A percentile compares a stretch with the other conserved stretches of the same genome.
Conservation (phyloP, 2,888 invertebrate species). For the Dryocosmus kuriphilus region DNA sequence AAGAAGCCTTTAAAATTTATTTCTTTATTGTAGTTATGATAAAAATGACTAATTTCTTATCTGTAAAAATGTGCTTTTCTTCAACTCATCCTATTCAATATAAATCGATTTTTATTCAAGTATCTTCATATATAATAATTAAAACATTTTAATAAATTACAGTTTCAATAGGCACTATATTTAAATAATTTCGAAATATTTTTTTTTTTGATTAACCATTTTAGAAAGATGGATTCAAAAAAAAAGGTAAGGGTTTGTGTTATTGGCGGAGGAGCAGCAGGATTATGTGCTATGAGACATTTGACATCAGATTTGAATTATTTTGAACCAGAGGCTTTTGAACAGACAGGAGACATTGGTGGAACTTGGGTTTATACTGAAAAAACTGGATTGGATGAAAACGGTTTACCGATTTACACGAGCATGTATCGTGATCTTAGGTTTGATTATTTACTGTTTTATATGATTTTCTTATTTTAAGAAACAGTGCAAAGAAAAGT, state of each 20-base stretch:
- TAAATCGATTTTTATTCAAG: too few relatives aligned
- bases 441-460: conserved; percentile 75
- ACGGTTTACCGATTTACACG: conserved; percentile 85
- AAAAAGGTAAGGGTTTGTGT: conserved; percentile 79
- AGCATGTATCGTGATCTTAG: conserved; percentile 89
- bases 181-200: not conserved
- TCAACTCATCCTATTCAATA: too few relatives aligned
- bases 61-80: too few relatives aligned
- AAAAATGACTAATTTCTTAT: too few relatives aligned
- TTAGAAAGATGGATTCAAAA: not conserved
- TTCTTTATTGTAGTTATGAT: too few relatives aligned
- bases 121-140: too few relatives aligned
- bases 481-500: too few relatives aligned
- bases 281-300: conserved; percentile 84
- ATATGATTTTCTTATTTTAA: too few relatives aligned
- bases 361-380: conserved; percentile 91
- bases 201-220: not conserved
- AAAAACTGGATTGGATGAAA: conserved; percentile 81
- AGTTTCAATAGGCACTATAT: too few relatives aligned
- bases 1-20: too few relatives aligned
- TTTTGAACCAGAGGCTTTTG: conserved; percentile 82
- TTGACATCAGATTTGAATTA: conserved; percentile 78
- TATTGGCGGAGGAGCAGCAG: conserved; percentile 88
- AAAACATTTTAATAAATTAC: too few relatives aligned
- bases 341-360: conserved; percentile 84